phyloP scores from a whole-genome alignment of 2,888 invertebrate species.

The Lasioglossum pauxillum region DNA sequence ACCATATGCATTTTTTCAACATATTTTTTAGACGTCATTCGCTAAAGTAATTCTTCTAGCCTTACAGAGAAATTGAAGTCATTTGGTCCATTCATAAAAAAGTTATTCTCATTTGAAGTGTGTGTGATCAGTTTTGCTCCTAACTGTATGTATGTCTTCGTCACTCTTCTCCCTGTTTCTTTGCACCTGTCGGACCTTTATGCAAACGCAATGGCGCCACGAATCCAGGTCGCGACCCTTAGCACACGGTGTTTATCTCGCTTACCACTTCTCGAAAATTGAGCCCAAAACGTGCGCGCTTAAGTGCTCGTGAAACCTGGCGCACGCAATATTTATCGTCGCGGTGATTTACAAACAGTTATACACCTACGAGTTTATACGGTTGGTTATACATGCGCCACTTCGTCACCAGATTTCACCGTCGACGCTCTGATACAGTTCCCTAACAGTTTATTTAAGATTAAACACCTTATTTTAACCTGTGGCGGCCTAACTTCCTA shows the following conservation, averaged over 20 bases:
- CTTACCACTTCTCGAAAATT: conserved; percentile 52
- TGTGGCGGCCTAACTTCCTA: too few relatives aligned
- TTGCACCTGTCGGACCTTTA: not conserved
- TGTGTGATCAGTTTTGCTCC: too few relatives aligned
- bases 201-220: not conserved
- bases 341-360: conserved; percentile 2
- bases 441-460: too few relatives aligned
- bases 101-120: too few relatives aligned
- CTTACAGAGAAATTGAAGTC: too few relatives aligned
- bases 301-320: conserved; percentile 39
- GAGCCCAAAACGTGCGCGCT: conserved; percentile 37
- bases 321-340: conserved; percentile 30
- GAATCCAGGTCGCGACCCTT: not conserved
- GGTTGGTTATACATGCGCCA: not conserved
- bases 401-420: not conserved
- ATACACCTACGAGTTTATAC: not conserved
- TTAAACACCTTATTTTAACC: too few relatives aligned
- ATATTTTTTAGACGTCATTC: too few relatives aligned
- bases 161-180: not conserved
- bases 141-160: not conserved
- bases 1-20: too few relatives aligned
- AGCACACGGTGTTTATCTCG: not conserved
- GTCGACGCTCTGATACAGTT: not conserved
- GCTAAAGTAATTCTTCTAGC: too few relatives aligned
- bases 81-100: too few relatives aligned